Base-by-base conservation (phyloP, 53 echinoderm and acorn worm genomes). In the Arbacia lixula region DNA sequence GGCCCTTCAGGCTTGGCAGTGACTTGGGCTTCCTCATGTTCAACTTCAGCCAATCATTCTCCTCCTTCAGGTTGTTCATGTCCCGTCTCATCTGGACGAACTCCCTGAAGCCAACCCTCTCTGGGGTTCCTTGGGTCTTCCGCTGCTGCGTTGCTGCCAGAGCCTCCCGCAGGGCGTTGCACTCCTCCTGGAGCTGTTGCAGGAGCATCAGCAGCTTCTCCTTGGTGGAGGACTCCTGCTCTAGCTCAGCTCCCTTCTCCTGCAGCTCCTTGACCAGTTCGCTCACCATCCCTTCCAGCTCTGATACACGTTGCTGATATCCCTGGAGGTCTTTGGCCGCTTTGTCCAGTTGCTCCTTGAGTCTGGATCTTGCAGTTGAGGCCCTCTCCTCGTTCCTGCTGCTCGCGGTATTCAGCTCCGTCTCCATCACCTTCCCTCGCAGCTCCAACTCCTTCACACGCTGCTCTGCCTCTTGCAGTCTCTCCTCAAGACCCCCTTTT, bases 61-160 rank as follows among this genome's bases (percentile, higher is more conserved):
- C 92, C 60, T 92, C 92, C 53, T 80, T 71, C 38, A 92, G 84
- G 28, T 71, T 24, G 76, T 89, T 89, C 52, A 92, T 46, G 34
- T 92, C 92, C 32, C 92, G 86, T 60, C 86, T 92, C 86, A 92
- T 89, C 36, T 84, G 86, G 21, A 92, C 89, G 78, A 89, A 89
- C 51, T 84, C 87, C 41, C 86, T 56, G 71, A 89, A 92, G 21
- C 83, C 74, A 25, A 83, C 62, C 31, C 51, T 83, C 38, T 90
- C 84, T 6, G 58, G 68, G 2, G 75, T 9, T 19, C 25, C 64
- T 3, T 71, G 66, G 17, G 31, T 36, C 65, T 33, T 54, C 53
- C 37, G 27, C 53, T 26, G 39, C 26, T 81, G 31, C 26, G 22
- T 81, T n/a, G 46, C 30, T 25, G 82, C 37, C 27, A 58, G 50